A percentile compares a stretch with the other conserved stretches of the same genome.
Conservation (phyloP, 2,113 vertebrate species). For the Myrmecobius fasciatus region DNA sequence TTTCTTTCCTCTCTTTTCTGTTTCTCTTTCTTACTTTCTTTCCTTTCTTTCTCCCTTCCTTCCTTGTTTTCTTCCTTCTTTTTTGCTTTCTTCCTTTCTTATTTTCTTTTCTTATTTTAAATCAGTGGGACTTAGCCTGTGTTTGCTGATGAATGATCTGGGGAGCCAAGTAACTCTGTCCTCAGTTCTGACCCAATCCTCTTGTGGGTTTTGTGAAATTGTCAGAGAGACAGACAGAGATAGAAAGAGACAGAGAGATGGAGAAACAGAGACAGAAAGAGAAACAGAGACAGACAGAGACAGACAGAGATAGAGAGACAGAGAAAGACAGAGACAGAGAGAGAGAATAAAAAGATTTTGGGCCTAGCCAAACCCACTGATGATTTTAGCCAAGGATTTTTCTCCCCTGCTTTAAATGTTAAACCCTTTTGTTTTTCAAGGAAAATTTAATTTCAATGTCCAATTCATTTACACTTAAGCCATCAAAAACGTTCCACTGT, state of each 20-base stretch:
- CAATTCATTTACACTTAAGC: background rate
- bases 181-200: background rate
- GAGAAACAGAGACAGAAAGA: too few species aligned
- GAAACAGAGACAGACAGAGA: too few species aligned
- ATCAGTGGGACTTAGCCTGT: background rate
- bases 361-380: background rate
- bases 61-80: background rate
- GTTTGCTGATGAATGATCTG: background rate
- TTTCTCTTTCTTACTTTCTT: too few species aligned
- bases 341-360: background rate
- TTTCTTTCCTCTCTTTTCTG: background rate
- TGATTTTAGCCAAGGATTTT: background rate
- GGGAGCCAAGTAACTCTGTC: slow-evolving; percentile 4
- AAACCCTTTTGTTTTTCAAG: background rate
- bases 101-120: background rate
- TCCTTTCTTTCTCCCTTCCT: too few species aligned
- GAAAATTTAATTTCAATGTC: slow-evolving; percentile 3
- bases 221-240: background rate
- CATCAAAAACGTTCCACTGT: background rate
- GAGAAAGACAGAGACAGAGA: background rate
- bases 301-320: too few species aligned
- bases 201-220: background rate
- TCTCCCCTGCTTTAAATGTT: background rate
- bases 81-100: background rate
- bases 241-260: too few species aligned